Conservation (phyloP, 2,113 vertebrate genomes). For the Cricetomys ansorgei region DNA sequence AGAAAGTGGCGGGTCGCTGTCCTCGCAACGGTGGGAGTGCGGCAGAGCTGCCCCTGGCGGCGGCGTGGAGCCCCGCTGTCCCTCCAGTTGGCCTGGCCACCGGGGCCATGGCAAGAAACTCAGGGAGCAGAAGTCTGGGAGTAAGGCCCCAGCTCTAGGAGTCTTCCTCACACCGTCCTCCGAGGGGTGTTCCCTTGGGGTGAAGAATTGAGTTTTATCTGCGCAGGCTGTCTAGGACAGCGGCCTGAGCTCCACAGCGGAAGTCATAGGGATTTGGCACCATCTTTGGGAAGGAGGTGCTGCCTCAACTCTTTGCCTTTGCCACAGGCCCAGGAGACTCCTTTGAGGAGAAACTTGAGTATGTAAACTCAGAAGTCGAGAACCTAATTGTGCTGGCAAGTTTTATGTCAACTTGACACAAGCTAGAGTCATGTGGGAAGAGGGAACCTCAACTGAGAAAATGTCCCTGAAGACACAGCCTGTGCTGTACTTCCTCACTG, state of each 20-base stretch:
- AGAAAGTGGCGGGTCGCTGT: background rate
- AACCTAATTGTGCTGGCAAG: background rate
- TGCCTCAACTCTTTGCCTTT: background rate
- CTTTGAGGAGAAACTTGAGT: background rate
- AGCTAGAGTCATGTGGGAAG: background rate
- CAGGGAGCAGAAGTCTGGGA: rapidly evolving
- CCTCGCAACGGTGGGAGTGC: background rate
- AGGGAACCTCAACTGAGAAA: background rate
- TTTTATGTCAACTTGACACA: background rate
- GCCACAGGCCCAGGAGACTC: background rate
- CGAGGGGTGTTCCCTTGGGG: too few relatives aligned
- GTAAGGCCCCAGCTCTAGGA: too few relatives aligned
- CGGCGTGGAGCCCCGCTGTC: background rate
- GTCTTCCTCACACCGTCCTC: background rate
- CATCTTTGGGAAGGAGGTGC: background rate
- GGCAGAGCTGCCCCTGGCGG: conserved; percentile 73
- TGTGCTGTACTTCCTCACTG: background rate
- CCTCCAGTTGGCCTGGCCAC: background rate
- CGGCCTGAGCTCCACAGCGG: too few relatives aligned
- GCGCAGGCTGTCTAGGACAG: background rate
- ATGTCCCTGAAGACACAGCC: background rate
- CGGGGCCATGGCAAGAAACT: background rate
- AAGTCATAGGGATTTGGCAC: background rate
- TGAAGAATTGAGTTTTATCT: background rate
- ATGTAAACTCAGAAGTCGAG: too few relatives aligned